Base-by-base conservation (phyloP, 2,113 vertebrate species). In the Eulacestoma nigropectus region DNA sequence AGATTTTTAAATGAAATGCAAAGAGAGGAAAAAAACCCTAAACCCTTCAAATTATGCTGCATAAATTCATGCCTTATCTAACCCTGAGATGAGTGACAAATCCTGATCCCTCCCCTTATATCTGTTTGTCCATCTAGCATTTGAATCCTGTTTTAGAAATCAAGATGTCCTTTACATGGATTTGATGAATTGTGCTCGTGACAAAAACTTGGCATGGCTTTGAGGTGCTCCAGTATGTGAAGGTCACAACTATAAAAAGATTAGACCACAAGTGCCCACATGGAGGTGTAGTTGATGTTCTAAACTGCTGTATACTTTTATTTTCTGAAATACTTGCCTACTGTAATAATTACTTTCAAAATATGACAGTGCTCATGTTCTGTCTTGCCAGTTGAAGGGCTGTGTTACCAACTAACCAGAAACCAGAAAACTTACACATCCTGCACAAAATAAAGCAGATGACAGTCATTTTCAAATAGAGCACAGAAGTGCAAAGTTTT, bases 221-320 rank as follows among this genome's bases (percentile, higher is more conserved):
- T 90, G 78, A 78, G 87, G 72, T 80, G 49, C 49, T 94, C 47
- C 13, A 30, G 46, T 68, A 80, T n/a, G 49, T 87, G 88, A 96
- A 97, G 94, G 94, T 96, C 93, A 95, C 70, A 79, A 68, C 95
- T 96, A 95, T 95, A 93, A 96, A 97, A 94, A 96, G 94, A 90
- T 83, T 39, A 73, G 73, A 80, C 75, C 78, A 49, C 72, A 85
- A 92, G 73, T 91, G 85, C 87, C 79, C 92, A 93, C 85, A 55
- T 11, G 9, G 91, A 89, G 81, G 53, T 87, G 64, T 82, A 86
- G 70, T 13, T 79, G 87, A 90, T 93, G 81, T 91, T 84, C 88
- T 94, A 96, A 92, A 64, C 73, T 93, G 68, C 84, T 50, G 39
- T 56, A 63, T 69, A 70, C 35, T 93, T 93, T 92, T 81, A 60